Percentiles rank a stretch among this genome's conserved stretches.
Evolutionary conservation across 2,888 invertebrate genomes (phyloP).

Genomic region (Conistra vaccinii): DNA sequence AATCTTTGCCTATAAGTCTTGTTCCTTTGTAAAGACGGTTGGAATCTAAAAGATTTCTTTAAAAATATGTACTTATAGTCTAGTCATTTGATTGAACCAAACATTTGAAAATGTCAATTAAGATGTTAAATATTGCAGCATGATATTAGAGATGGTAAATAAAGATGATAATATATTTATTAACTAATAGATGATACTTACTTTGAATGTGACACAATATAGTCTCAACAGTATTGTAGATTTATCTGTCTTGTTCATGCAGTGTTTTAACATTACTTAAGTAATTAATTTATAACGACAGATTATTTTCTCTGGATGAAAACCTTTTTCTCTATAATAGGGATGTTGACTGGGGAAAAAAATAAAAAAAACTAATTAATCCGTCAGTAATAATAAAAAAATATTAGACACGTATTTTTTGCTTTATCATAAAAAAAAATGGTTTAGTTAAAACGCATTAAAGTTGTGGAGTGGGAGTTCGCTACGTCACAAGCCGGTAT

Average conservation of each 20-base stretch:
- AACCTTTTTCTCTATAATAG: neutral
- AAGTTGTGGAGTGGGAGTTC: too few relatives aligned
- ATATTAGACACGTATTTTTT: too few relatives aligned
- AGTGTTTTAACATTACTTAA: neutral
- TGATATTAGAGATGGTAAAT: constrained; percentile 24
- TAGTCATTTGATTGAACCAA: constrained; percentile 36
- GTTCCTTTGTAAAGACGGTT: neutral
- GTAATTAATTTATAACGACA: neutral
- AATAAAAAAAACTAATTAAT: too few relatives aligned
- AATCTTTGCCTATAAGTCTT: too few relatives aligned
- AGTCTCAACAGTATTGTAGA: neutral
- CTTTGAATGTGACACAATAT: constrained; percentile 6
- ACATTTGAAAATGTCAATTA: constrained; percentile 62
- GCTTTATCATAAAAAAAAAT: too few relatives aligned
- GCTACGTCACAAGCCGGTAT: too few relatives aligned
- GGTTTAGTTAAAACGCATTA: too few relatives aligned
- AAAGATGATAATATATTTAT: constrained; percentile 23
- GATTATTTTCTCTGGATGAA: neutral
- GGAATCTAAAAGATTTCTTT: neutral
- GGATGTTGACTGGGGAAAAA: too few relatives aligned
- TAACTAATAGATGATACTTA: constrained; percentile 18
- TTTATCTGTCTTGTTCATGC: constrained; percentile 1
- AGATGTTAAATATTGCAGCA: constrained; percentile 35
- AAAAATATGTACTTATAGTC: neutral
- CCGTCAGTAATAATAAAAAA: too few relatives aligned